A percentile compares a stretch with the other conserved stretches of the same genome.
phyloP scores from a whole-genome alignment of 2,113 vertebrate genomes.

The Tupaia tana region DNA sequence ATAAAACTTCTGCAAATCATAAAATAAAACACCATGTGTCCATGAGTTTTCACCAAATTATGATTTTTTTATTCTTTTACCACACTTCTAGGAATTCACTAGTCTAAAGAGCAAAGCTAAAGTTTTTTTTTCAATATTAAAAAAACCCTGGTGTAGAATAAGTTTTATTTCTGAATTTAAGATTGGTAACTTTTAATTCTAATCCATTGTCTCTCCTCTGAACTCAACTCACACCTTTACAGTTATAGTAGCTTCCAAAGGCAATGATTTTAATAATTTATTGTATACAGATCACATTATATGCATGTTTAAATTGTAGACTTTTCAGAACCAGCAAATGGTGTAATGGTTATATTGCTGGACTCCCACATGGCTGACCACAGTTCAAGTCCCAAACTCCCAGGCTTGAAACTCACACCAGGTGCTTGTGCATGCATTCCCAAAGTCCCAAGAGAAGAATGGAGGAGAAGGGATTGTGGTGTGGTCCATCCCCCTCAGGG shows the following conservation, averaged over 20 bases:
- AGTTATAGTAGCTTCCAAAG: background rate
- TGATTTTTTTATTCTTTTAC: conserved; percentile 37
- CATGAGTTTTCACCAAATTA: background rate
- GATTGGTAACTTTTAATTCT: conserved; percentile 43
- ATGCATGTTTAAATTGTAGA: background rate
- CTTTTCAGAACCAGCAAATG: too few relatives aligned
- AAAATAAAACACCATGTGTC: conserved; percentile 10
- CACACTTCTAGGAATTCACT: background rate
- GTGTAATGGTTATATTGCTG: too few relatives aligned
- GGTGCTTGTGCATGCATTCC: too few relatives aligned
- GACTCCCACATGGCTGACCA: too few relatives aligned
- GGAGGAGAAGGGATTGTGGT: too few relatives aligned
- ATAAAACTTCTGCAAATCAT: background rate
- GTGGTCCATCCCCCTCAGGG: too few relatives aligned
- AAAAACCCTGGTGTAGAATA: background rate
- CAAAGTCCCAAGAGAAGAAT: too few relatives aligned
- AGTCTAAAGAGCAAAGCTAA: conserved; percentile 26
- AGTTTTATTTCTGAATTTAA: conserved; percentile 56
- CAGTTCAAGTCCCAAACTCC: too few relatives aligned
- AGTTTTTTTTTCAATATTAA: conserved; percentile 27
- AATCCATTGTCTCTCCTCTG: background rate
- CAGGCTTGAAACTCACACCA: too few relatives aligned
- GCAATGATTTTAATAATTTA: background rate
- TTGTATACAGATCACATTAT: background rate
- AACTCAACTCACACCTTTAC: background rate